A percentile compares a stretch with the other conserved stretches of the same genome.
Evolutionary conservation across 2,797 vertebrate genomes (phyloP).

Genomic region (Potorous gilbertii): DNA sequence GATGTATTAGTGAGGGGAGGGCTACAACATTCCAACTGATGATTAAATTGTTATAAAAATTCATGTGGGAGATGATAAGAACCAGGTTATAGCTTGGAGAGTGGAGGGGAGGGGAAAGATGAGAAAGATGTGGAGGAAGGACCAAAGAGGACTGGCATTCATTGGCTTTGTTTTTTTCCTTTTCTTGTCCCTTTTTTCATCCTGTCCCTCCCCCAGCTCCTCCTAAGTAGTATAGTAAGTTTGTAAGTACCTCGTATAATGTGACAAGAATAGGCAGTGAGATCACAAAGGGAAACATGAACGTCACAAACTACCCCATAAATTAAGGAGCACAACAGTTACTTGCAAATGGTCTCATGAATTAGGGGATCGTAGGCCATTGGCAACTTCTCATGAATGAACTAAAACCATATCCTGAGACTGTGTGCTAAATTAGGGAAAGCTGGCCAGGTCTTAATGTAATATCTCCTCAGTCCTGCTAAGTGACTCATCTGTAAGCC

Average conservation of each 20-base stretch:
- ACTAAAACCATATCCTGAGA: background rate
- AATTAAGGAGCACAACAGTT: background rate
- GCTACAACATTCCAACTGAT: background rate
- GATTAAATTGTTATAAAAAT: background rate
- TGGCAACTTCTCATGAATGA: background rate
- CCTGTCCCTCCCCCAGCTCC: background rate
- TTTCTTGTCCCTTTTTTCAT: background rate
- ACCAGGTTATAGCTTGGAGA: no score
- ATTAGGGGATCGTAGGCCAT: background rate
- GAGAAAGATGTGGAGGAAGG: background rate
- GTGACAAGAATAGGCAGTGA: background rate
- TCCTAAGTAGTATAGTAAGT: background rate
- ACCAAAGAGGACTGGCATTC: background rate
- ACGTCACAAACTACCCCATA: background rate
- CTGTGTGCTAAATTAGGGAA: background rate
- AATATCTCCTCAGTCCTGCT: background rate
- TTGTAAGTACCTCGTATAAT: background rate
- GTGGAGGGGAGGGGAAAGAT: background rate
- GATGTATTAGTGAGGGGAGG: background rate
- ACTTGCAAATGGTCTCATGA: background rate
- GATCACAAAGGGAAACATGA: background rate
- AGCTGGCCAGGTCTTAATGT: background rate
- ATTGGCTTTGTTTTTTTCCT: background rate
- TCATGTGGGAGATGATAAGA: background rate
- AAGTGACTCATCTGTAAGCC: background rate